These are phyloP conservation scores for Pammene aurita DNA, from an alignment of 2,888 invertebrate genomes.

Conservation along the genomic window DNA sequence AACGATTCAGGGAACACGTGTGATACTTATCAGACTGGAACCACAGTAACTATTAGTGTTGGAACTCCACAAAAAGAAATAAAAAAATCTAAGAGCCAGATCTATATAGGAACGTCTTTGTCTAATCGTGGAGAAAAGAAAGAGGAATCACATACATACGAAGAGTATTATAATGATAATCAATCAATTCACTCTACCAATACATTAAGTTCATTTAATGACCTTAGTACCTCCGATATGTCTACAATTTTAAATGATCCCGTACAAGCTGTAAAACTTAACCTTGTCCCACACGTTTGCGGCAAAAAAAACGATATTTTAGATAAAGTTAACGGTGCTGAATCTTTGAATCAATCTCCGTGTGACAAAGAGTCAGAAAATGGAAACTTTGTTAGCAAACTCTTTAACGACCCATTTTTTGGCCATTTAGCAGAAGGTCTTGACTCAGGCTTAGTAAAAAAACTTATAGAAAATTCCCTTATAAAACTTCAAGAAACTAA, in stretches of 20 bases:
- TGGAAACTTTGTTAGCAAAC: slow-evolving; percentile 81
- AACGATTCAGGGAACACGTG: slow-evolving; percentile 77
- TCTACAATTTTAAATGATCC: slow-evolving; percentile 86
- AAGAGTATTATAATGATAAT: slow-evolving; percentile 70
- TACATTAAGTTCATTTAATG: slow-evolving; percentile 47
- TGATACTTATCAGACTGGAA: slow-evolving; percentile 79
- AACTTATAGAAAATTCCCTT: slow-evolving; percentile 86
- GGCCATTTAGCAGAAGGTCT: slow-evolving; percentile 85
- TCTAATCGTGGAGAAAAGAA: slow-evolving; percentile 57
- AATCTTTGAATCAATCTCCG: slow-evolving; percentile 39
- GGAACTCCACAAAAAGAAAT: slow-evolving; percentile 77
- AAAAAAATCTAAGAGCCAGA: slow-evolving; percentile 78
- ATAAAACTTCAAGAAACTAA: slow-evolving; percentile 83
- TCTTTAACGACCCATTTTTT: slow-evolving; percentile 86
- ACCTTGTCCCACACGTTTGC: slow-evolving; percentile 90
- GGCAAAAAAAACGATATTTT: slow-evolving; percentile 79
- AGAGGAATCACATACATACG: slow-evolving; percentile 68
- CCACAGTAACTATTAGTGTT: slow-evolving; percentile 85
- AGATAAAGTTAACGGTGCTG: slow-evolving; percentile 46
- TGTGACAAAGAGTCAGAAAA: slow-evolving; percentile 59
- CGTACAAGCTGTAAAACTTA: slow-evolving; percentile 89
- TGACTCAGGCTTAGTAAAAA: slow-evolving; percentile 84
- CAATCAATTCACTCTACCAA: slow-evolving; percentile 48
- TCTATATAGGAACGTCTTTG: slow-evolving; percentile 75
- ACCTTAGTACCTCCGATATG: slow-evolving; percentile 64